Conservation (phyloP, 1,140 invertebrate genomes). For the Drosophila chauvacae region DNA sequence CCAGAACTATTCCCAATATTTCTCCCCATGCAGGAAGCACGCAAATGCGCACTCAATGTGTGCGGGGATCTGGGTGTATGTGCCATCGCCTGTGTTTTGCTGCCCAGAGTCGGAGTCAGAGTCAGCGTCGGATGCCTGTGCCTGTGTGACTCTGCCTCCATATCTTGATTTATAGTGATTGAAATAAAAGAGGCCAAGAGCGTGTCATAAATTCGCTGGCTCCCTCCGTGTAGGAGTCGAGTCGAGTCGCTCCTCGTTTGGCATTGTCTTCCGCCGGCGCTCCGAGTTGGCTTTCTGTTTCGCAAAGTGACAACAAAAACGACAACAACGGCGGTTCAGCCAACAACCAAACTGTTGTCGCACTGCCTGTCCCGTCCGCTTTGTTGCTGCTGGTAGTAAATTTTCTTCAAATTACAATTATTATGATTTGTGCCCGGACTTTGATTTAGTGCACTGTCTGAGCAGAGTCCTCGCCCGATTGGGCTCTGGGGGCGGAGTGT, state of each 20-base stretch:
- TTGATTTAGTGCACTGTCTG: constrained; percentile 75
- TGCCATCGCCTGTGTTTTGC: constrained; percentile 22
- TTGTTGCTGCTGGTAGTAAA: constrained; percentile 76
- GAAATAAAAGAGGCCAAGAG: constrained; percentile 83
- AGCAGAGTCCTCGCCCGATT: constrained; percentile 34
- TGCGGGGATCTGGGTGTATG: constrained; percentile 18
- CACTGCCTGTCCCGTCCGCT: constrained; percentile 32
- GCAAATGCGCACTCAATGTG: constrained; percentile 69
- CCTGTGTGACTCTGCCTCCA: constrained; percentile 50
- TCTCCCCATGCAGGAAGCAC: constrained; percentile 38
- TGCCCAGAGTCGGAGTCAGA: constrained; percentile 8
- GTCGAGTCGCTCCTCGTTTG: constrained; percentile 53
- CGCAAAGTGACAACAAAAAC: constrained; percentile 59
- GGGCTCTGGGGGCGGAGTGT: constrained; percentile 8
- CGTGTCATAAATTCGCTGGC: constrained; percentile 82
- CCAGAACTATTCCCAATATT: constrained; percentile 5
- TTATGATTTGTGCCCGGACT: constrained; percentile 80
- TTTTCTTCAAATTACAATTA: constrained; percentile 84
- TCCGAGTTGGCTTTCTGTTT: constrained; percentile 64
- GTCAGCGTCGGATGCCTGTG: constrained; percentile 32
- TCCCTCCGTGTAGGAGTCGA: constrained; percentile 39
- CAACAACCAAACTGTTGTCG: constrained; percentile 22
- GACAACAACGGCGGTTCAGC: constrained; percentile 12
- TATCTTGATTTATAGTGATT: constrained; percentile 84
- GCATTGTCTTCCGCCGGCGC: constrained; percentile 69